Conservation (phyloP, 2,888 invertebrate species). For the Leptothorax acervorum region DNA sequence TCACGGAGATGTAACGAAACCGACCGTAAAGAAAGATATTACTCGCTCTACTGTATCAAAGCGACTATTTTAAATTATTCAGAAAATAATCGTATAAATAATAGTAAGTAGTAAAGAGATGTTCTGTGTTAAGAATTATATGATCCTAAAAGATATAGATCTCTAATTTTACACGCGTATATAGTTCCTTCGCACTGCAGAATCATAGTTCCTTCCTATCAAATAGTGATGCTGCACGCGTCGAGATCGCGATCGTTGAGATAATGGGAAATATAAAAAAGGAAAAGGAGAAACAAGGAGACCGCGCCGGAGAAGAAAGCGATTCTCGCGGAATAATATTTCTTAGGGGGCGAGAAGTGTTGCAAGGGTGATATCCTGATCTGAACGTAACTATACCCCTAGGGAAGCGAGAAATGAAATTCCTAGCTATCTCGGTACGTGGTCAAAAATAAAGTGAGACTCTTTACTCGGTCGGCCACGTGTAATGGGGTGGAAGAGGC, state of each 20-base stretch:
- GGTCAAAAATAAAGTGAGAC: conserved; percentile 76
- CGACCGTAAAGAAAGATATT: conserved; percentile 27
- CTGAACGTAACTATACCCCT: conserved; percentile 74
- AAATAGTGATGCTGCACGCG: conserved; percentile 14
- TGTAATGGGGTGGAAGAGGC: conserved; percentile 69
- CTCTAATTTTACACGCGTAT: conserved; percentile 6
- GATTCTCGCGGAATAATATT: conserved; percentile 72
- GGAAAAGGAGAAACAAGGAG: conserved; percentile 1
- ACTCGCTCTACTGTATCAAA: not conserved
- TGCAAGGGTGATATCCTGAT: conserved; percentile 68
- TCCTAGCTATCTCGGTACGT: conserved; percentile 75
- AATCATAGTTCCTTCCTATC: not conserved
- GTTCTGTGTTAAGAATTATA: not conserved
- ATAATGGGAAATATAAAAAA: conserved; percentile 40
- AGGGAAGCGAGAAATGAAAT: conserved; percentile 75
- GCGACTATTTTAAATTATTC: conserved; percentile 12
- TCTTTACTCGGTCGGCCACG: conserved; percentile 69
- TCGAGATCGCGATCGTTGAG: conserved; percentile 32
- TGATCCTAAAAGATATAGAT: not conserved
- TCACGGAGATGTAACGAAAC: conserved; percentile 23
- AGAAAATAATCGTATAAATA: not conserved
- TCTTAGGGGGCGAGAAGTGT: conserved; percentile 55
- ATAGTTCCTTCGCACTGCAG: not conserved
- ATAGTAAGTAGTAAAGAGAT: not conserved
- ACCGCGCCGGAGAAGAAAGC: conserved; percentile 5